A percentile compares a stretch with the other conserved stretches of the same genome.
Evolutionary conservation across 2,797 vertebrate genomes (phyloP).

Genomic region (Cetoscarus ocellatus): DNA sequence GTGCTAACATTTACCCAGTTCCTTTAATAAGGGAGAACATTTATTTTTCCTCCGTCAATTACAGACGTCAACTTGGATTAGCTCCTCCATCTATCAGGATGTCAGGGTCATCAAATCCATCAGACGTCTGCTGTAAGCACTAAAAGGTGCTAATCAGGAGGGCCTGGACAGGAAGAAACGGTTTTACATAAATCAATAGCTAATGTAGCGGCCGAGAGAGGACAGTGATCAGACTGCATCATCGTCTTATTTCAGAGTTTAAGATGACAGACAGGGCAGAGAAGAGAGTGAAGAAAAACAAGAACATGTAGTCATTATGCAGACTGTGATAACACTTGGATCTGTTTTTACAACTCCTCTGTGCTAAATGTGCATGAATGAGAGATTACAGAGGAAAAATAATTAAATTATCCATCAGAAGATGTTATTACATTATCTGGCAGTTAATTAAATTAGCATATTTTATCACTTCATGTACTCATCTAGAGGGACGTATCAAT

Average conservation of each 20-base stretch:
- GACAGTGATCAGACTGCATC: constrained; percentile 5
- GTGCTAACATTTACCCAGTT: constrained; percentile 1
- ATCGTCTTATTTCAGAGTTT: background rate
- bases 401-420: constrained; percentile 23
- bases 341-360: constrained; percentile 15
- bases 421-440: constrained; percentile 30
- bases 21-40: constrained; percentile 11
- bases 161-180: background rate
- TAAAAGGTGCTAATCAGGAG: constrained; percentile 25
- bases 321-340: background rate
- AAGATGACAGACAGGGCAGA: background rate
- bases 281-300: background rate
- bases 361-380: background rate
- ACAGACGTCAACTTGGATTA: constrained; percentile 27
- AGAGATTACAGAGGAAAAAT: constrained; percentile 4
- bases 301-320: background rate
- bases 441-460: constrained; percentile 41
- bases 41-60: constrained; percentile 18
- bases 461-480: constrained; percentile 16
- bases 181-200: constrained; percentile 33
- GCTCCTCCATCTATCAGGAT: constrained; percentile 35
- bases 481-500: constrained; percentile 6
- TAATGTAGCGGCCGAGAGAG: constrained; percentile 1
- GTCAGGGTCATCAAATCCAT: constrained; percentile 45
- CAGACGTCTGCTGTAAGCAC: constrained; percentile 41